phyloP scores from a whole-genome alignment of 1,140 invertebrate species.

The Bombus ignitus region DNA sequence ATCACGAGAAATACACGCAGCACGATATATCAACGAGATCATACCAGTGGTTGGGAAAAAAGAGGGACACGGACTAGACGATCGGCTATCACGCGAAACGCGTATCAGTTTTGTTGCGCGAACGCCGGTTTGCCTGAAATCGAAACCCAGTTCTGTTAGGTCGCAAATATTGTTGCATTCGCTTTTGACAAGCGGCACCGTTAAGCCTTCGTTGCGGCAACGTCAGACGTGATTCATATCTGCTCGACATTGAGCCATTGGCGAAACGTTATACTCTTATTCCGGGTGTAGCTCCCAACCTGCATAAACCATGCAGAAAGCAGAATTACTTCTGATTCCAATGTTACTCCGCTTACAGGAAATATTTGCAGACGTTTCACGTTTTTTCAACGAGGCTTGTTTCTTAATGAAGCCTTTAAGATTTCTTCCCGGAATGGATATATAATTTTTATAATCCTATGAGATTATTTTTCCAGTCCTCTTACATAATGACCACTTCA shows the following conservation, averaged over 20 bases:
- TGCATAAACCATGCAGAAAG: not conserved
- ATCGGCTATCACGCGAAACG: conserved; percentile 30
- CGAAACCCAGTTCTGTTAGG: conserved; percentile 41
- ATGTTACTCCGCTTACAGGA: not conserved
- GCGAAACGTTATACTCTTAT: conserved; percentile 46
- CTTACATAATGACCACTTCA: too few species aligned
- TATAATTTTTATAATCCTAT: not conserved
- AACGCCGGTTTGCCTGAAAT: conserved; percentile 30
- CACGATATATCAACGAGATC: not conserved
- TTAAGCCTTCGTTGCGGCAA: conserved; percentile 29
- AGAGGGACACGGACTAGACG: not conserved
- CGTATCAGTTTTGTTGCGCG: conserved; percentile 1
- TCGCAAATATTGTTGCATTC: conserved; percentile 49
- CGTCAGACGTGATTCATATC: conserved; percentile 44
- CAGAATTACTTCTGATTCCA: not conserved
- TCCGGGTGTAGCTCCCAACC: conserved; percentile 26
- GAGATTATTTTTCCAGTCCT: too few species aligned
- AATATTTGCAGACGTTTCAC: not conserved
- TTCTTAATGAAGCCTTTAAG: not conserved
- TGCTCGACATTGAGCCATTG: conserved; percentile 47
- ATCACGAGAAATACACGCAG: not conserved
- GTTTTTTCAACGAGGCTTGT: too few species aligned
- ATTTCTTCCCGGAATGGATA: not conserved
- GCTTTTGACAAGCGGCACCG: conserved; percentile 47
- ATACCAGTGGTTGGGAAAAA: not conserved